These are phyloP conservation scores for Heloderma charlesbogerti DNA, from an alignment of 2,113 vertebrate species.

Conservation along the genomic window DNA sequence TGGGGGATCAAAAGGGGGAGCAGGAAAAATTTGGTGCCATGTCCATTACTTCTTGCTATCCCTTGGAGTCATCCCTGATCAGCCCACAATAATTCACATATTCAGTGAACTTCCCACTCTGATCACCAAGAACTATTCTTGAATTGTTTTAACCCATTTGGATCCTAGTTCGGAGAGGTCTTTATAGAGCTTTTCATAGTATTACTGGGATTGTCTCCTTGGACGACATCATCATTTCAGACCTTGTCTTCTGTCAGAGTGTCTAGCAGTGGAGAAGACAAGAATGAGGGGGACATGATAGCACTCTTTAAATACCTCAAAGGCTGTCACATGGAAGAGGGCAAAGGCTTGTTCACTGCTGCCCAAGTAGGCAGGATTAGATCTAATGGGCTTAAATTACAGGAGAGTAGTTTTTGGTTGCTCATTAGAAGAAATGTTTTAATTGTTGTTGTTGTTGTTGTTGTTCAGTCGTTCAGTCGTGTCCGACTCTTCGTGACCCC, in stretches of 20 bases:
- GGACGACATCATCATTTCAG: background rate
- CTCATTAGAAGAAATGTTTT: too few species aligned
- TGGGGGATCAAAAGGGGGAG: background rate
- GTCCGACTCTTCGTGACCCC: too few species aligned
- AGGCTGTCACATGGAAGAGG: too few species aligned
- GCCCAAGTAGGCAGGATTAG: too few species aligned
- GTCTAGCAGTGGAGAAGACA: background rate
- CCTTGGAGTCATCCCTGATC: background rate
- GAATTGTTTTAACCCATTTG: background rate
- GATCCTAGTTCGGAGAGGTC: background rate
- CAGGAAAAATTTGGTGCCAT: background rate
- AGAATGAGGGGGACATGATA: too few species aligned
- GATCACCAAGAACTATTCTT: background rate
- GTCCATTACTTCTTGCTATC: background rate
- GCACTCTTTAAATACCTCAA: too few species aligned
- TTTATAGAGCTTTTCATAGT: background rate
- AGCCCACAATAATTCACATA: background rate
- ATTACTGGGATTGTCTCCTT: too few species aligned
- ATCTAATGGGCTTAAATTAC: too few species aligned
- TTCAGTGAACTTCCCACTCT: background rate
- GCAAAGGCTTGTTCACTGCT: too few species aligned
- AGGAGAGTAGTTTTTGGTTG: too few species aligned
- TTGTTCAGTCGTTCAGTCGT: too few species aligned
- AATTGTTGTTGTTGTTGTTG: too few species aligned
- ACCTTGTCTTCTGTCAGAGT: background rate